Evolutionary conservation across 2,888 invertebrate genomes (phyloP).

Genomic region (Pristionchus fissidentatus): DNA sequence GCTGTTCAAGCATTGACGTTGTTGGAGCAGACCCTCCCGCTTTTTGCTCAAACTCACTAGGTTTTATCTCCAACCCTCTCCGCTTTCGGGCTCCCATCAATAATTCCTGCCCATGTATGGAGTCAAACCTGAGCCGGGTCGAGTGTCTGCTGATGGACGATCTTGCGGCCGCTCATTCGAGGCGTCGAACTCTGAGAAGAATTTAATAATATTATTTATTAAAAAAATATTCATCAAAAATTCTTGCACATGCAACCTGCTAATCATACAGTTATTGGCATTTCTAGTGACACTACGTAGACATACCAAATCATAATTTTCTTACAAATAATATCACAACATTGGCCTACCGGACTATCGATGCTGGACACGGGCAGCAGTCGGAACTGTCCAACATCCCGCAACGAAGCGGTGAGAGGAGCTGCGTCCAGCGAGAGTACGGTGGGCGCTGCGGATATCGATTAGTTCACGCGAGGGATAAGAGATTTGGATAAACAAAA

Average conservation of each 20-base stretch:
- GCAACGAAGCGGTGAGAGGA: slow-evolving; percentile 22
- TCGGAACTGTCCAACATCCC: slow-evolving; percentile 26
- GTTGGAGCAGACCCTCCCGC: too few species aligned
- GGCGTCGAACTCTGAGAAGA: background rate
- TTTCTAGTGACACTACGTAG: too few species aligned
- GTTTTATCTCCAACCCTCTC: background rate
- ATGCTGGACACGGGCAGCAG: slow-evolving; percentile 38
- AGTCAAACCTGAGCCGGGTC: slow-evolving; percentile 30
- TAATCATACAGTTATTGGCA: too few species aligned
- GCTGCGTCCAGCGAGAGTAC: slow-evolving; percentile 37
- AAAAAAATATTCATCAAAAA: too few species aligned
- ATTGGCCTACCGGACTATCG: slow-evolving; percentile 22
- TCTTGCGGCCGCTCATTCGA: background rate
- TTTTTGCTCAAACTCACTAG: too few species aligned
- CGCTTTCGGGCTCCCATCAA: background rate
- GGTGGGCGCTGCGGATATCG: slow-evolving; percentile 9
- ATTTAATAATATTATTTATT: background rate
- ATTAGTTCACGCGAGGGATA: background rate
- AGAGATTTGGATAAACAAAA: background rate
- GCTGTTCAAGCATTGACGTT: too few species aligned
- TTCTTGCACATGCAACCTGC: too few species aligned
- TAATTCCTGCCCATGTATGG: too few species aligned
- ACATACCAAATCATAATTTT: too few species aligned
- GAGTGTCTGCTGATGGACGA: background rate
- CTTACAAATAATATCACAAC: background rate